Percentiles rank a stretch among this genome's conserved stretches.
These are phyloP conservation scores for Apamea monoglypha DNA, from an alignment of 2,888 invertebrate species.

Conservation along the genomic window DNA sequence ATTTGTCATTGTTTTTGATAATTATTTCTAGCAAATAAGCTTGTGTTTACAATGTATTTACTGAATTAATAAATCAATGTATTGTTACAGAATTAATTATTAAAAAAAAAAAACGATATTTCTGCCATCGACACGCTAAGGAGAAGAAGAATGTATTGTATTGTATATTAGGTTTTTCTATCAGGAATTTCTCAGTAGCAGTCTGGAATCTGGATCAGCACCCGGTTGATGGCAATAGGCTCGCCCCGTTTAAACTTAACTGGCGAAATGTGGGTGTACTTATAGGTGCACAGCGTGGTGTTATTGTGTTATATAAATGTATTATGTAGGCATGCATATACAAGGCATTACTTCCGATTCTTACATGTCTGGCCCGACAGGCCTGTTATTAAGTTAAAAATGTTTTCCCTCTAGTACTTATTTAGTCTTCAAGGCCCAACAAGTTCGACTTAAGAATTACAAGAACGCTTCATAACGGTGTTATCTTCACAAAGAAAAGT, in stretches of 20 bases:
- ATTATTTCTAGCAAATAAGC: background rate
- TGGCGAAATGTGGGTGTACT: background rate
- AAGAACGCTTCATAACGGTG: constrained; percentile 45
- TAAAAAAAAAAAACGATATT: too few relatives aligned
- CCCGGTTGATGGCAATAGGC: background rate
- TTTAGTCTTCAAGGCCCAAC: constrained; percentile 27
- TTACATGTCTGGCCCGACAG: background rate
- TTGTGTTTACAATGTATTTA: background rate
- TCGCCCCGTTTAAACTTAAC: background rate
- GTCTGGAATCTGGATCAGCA: background rate
- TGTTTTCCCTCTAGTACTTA: constrained; percentile 3
- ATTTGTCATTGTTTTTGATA: background rate
- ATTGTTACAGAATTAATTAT: background rate
- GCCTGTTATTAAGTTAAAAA: background rate
- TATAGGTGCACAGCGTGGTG: background rate
- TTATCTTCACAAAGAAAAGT: constrained; percentile 55
- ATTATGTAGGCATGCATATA: background rate
- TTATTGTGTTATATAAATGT: background rate
- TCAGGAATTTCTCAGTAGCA: background rate
- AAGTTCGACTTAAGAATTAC: constrained; percentile 48
- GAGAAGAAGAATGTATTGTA: background rate
- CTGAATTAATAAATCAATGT: background rate
- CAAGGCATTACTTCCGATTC: background rate
- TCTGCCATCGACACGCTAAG: too few relatives aligned
- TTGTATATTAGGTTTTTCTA: background rate